Evolutionary conservation across 1,140 invertebrate species (phyloP), one percentile per base, ranked within the genome.

Genomic region (Diprion similis): DNA sequence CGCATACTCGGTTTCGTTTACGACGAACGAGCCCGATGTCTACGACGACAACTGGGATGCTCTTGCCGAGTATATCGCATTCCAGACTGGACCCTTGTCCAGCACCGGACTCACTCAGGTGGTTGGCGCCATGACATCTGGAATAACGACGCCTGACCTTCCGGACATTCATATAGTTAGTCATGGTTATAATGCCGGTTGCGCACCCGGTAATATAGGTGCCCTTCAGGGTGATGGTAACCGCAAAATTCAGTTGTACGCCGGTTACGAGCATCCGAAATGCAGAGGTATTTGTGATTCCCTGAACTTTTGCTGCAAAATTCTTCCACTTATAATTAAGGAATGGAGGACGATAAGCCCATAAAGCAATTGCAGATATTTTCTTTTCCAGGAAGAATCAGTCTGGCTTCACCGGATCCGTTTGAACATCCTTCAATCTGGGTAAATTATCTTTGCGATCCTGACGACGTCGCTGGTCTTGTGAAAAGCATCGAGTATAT

Each of bases 131-230:
- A 80, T 92, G 13, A 90, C 92, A 45, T 92, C 92, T 0, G 89
- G 84, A 45, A 90, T 89, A 59, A 90, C 91, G 1, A 87, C 90
- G 10, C 82, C 87, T 0, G 85, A 91, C 13, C 86, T 91, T 79
- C 92, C 91, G 0, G 92, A 93, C 78, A 81, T 93, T 1, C 93
- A 94, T 75, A 89, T 92, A 47, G 94, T 93, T 81, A 93, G 93
- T 79, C 89, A 90, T 4, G 92, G 93, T 0, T 94, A 91, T 81
- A 88, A 90, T 66, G 91, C 92, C 0, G 85, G 89, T 18, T 94
- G 93, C 77, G 89, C 89, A 0, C 90, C 89, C 8, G 91, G 92
- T 0, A 78, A 87, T 59, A 71, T 89, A 1, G 87, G 87, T 2
- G 88, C 89, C 4, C 48, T 80, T 10, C 73, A 92, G 1, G 91